These are phyloP conservation scores for Rhagophthalmus giganteus DNA, from an alignment of 2,888 invertebrate genomes.

Conservation along the genomic window DNA sequence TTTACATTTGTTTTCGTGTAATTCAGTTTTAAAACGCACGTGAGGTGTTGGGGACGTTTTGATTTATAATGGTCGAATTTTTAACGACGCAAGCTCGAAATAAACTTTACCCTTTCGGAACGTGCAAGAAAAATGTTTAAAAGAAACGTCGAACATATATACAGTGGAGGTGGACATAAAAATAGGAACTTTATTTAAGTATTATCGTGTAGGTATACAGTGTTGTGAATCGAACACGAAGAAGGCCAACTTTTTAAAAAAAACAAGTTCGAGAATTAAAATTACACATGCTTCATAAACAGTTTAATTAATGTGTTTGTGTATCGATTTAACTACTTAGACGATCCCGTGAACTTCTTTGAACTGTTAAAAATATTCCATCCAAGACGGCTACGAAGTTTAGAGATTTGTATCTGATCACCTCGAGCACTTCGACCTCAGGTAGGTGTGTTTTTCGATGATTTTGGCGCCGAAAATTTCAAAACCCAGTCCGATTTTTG, in stretches of 20 bases:
- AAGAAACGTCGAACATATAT: too few relatives aligned
- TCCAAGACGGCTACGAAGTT: constrained; percentile 37
- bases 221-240: background rate
- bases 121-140: too few relatives aligned
- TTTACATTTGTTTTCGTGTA: constrained; percentile 23
- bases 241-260: constrained; percentile 6
- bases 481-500: too few relatives aligned
- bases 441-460: too few relatives aligned
- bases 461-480: too few relatives aligned
- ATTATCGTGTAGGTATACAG: too few relatives aligned
- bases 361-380: constrained; percentile 25
- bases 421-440: constrained; percentile 30
- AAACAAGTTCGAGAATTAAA: constrained; percentile 14
- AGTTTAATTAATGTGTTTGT: constrained; percentile 31
- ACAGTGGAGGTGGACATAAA: background rate
- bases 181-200: background rate
- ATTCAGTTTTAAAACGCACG: constrained; percentile 23
- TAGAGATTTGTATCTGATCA: constrained; percentile 29
- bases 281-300: constrained; percentile 21
- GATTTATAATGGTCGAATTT: too few relatives aligned
- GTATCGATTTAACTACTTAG: constrained; percentile 23
- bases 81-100: too few relatives aligned
- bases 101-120: too few relatives aligned
- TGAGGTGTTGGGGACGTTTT: too few relatives aligned
- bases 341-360: constrained; percentile 22